Percentiles rank a stretch among this genome's conserved stretches.
phyloP scores from a whole-genome alignment of 2,888 invertebrate species.

The Rhimphoctona megacephalus region DNA sequence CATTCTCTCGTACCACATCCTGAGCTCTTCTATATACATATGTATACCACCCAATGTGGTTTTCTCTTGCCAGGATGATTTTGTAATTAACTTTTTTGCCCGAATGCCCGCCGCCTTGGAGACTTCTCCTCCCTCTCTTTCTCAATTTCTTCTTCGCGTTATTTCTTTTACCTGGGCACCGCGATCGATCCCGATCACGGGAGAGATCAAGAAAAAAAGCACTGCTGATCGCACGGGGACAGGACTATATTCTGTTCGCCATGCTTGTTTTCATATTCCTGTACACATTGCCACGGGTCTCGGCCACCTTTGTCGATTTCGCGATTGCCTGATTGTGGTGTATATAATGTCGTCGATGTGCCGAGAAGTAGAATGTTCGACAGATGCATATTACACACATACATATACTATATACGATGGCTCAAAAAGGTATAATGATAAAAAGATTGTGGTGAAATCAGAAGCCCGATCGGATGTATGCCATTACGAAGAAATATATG shows the following conservation, averaged over 20 bases:
- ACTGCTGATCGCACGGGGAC: slow-evolving; percentile 47
- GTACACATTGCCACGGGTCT: slow-evolving; percentile 7
- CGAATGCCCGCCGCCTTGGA: slow-evolving; percentile 52
- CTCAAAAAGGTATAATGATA: slow-evolving; percentile 29
- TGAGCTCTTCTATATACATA: slow-evolving; percentile 44
- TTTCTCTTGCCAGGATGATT: slow-evolving; percentile 79
- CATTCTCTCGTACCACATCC: slow-evolving; percentile 38
- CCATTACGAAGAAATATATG: slow-evolving; percentile 49
- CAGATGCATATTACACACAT: slow-evolving; percentile 1
- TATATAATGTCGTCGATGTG: slow-evolving; percentile 23
- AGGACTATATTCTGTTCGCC: slow-evolving; percentile 53
- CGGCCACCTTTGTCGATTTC: slow-evolving; percentile 40
- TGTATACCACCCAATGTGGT: slow-evolving; percentile 65
- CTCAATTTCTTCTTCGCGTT: slow-evolving; percentile 1
- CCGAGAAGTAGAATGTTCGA: slow-evolving; percentile 15
- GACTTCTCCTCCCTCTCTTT: slow-evolving; percentile 40
- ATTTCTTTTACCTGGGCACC: slow-evolving; percentile 15
- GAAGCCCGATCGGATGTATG: slow-evolving; percentile 47
- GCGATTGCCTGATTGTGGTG: slow-evolving; percentile 4
- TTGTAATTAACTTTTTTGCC: slow-evolving; percentile 81
- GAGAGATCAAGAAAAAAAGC: slow-evolving; percentile 41
- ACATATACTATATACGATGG: not conserved
- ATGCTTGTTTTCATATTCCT: not conserved
- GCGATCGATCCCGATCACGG: slow-evolving; percentile 35
- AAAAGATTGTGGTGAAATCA: slow-evolving; percentile 62